Conservation (phyloP, 2,888 invertebrate species). For the Daptonema setosum region DNA sequence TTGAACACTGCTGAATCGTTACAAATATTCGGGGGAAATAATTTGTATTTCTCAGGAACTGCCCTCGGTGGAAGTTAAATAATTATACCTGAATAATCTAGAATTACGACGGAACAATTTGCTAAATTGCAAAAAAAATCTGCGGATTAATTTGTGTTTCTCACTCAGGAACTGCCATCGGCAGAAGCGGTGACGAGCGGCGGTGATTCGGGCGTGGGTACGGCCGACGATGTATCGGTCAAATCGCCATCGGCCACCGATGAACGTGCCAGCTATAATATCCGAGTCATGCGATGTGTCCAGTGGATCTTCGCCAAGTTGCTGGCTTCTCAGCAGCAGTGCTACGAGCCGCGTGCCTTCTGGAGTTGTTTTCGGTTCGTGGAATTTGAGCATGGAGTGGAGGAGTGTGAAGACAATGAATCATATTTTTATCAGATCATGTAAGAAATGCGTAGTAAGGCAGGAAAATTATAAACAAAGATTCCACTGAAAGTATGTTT, state of each 20-base stretch:
- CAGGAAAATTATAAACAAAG: no score
- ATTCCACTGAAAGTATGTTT: no score
- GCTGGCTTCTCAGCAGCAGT: conserved; percentile 80
- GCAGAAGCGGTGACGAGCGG: not conserved
- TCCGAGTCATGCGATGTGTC: conserved; percentile 80
- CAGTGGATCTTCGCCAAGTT: conserved; percentile 92
- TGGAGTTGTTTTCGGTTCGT: conserved; percentile 84
- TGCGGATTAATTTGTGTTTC: not conserved
- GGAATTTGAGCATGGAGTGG: not conserved
- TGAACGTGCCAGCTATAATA: conserved; percentile 49
- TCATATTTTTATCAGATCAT: no score
- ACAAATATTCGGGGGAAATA: no score
- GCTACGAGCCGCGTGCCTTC: conserved; percentile 84
- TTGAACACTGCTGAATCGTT: no score
- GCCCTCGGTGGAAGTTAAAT: no score
- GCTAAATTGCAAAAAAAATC: no score
- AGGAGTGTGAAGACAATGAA: no score
- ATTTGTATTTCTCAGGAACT: no score
- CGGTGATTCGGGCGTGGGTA: not conserved
- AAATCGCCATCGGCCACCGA: conserved; percentile 25
- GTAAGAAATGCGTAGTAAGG: no score
- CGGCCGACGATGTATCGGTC: not conserved
- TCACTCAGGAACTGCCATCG: not conserved
- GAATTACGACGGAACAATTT: no score
- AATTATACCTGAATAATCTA: no score